Conservation (phyloP, 2,797 vertebrate genomes). For the Pantherophis vulpinus region DNA sequence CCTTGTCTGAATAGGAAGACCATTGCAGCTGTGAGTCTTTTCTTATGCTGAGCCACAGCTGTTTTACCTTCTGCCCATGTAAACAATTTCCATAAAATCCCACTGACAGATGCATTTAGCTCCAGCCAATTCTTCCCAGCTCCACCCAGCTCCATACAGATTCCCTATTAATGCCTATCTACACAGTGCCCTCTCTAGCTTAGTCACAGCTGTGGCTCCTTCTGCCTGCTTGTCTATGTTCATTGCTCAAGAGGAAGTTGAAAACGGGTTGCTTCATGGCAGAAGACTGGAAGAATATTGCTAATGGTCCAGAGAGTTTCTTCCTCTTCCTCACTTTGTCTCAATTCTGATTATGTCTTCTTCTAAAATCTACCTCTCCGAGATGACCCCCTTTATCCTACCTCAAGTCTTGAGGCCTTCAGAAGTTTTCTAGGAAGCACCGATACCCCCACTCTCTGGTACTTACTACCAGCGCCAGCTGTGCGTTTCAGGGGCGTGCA, state of each 20-base stretch:
- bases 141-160: neutral
- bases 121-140: neutral
- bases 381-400: neutral
- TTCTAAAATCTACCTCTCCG: neutral
- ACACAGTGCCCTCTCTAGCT: neutral
- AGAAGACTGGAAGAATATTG: neutral
- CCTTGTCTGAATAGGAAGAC: neutral
- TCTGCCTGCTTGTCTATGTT: neutral
- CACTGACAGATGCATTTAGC: neutral
- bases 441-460: neutral
- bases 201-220: neutral
- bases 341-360: neutral
- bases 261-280: slow-evolving; percentile 2
- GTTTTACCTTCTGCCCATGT: neutral
- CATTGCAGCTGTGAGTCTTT: neutral
- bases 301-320: neutral
- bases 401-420: neutral
- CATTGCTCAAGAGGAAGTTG: slow-evolving; percentile 28
- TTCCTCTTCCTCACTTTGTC: neutral
- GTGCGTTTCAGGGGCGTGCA: neutral
- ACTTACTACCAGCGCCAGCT: neutral
- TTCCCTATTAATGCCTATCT: neutral
- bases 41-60: neutral
- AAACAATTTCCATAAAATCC: neutral
- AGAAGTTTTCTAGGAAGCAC: neutral